phyloP scores from a whole-genome alignment of 2,113 vertebrate species.

The Saguinus imperator region DNA sequence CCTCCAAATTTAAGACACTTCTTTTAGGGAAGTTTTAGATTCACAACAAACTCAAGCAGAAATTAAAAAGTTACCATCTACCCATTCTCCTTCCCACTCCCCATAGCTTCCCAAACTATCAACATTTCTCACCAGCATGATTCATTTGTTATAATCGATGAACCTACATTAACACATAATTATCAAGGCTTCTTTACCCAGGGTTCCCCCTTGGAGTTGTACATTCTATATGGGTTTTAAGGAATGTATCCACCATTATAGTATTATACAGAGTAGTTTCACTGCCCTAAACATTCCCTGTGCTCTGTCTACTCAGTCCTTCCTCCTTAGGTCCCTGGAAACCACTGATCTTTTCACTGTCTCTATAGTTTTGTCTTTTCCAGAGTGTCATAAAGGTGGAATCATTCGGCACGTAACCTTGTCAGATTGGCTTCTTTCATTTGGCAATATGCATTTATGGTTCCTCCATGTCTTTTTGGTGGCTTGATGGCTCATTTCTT shows the following conservation, averaged over 20 bases:
- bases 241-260: not conserved
- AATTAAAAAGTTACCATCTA: not conserved
- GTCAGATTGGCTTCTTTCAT: not conserved
- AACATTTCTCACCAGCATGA: not conserved
- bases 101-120: not conserved
- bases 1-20: not conserved
- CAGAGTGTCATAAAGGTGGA: not conserved
- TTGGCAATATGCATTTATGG: not conserved
- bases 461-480: not conserved
- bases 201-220: not conserved
- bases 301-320: not conserved
- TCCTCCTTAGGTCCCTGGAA: not conserved
- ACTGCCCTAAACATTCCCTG: not conserved
- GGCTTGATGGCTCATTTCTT: not conserved
- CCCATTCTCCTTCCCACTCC: too few relatives aligned
- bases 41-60: not conserved
- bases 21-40: not conserved
- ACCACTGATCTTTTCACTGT: not conserved
- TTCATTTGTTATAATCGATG: not conserved
- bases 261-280: not conserved
- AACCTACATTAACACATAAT: not conserved
- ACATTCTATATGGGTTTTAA: not conserved
- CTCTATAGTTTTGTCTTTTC: not conserved
- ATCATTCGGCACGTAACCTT: not conserved
- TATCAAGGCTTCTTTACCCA: not conserved